Conservation (phyloP, 2,113 vertebrate genomes). For the Hystrix cristata region DNA sequence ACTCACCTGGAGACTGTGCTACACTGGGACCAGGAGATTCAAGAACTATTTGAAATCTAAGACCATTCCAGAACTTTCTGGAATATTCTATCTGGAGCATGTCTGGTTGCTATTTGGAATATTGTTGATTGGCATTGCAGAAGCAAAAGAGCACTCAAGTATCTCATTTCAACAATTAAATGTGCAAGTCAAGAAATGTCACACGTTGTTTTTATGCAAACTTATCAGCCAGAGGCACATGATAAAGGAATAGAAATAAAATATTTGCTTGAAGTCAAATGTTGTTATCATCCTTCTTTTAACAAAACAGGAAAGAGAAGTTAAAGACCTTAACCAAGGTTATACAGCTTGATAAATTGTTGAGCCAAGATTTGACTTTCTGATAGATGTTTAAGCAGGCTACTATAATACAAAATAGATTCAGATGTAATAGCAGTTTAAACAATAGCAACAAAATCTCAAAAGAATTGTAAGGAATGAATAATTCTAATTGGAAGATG, state of each 20-base stretch:
- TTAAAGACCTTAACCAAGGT: neutral
- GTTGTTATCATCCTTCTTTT: neutral
- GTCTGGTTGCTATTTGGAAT: neutral
- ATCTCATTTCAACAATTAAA: neutral
- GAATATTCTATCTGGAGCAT: neutral
- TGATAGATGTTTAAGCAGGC: neutral
- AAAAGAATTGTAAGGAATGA: neutral
- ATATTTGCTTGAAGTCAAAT: constrained; percentile 23
- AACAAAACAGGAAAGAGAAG: neutral
- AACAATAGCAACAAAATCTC: neutral
- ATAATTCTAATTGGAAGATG: neutral
- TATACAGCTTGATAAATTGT: neutral
- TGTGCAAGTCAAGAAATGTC: neutral
- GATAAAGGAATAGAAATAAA: constrained; percentile 2
- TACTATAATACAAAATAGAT: constrained; percentile 28
- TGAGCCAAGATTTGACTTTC: constrained; percentile 41
- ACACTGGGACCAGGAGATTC: neutral
- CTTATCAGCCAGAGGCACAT: neutral
- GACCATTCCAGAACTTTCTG: neutral
- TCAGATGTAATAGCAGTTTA: neutral
- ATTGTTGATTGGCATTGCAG: neutral
- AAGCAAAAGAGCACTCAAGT: neutral
- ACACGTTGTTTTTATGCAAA: neutral
- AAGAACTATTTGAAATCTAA: neutral
- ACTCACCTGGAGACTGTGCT: neutral